Evolutionary conservation across 2,797 vertebrate genomes (phyloP), one percentile per base, ranked within the genome.

Genomic region (Onychomys torridus): DNA sequence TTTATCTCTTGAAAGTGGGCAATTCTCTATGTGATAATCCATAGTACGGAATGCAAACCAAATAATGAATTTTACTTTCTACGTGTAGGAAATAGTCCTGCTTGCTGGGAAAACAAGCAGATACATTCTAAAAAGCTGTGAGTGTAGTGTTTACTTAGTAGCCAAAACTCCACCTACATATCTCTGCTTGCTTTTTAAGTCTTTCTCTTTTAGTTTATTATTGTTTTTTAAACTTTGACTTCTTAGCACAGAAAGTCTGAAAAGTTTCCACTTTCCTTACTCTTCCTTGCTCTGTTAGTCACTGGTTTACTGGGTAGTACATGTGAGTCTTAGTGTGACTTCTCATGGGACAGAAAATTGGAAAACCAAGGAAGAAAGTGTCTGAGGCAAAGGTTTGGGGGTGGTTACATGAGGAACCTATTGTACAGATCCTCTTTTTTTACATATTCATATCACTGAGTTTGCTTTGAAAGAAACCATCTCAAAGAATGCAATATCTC

Each of bases 171-270:
- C 12, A 27, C 4, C 1, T 16, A 17, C 9, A 14, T 16, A 13
- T 5, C 27, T 12, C 17, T 7, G 10, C 11, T n/a, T 0, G 1
- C 0, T 29, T 14, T 77, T 34, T 37, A 37, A 32, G 17, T 75
- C n/a, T 46, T 6, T 46, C 34, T 6, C 0, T 69, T 69, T 69
- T 52, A 69, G 21, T 37, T 32, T 73, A 5, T 43, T 29, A 52
- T 25, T 5, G 40, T 19, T 29, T 29, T 6, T 76, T 29, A 9
- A 37, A 49, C 55, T 1, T n/a, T n/a, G 82, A 5, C 25, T 81
- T 77, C 73, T 1, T 19, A 32, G 40, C 40, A 46, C 25, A 86
- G 40, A 67, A 73, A 27, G 29, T 27, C 34, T 8, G 55, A 59
- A 55, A 40, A 40, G 46, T 63, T 76, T 40, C 23, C 2, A 1